A percentile compares a stretch with the other conserved stretches of the same genome.
phyloP scores from a whole-genome alignment of 2,888 invertebrate genomes.

The Diachrysia chrysitis region DNA sequence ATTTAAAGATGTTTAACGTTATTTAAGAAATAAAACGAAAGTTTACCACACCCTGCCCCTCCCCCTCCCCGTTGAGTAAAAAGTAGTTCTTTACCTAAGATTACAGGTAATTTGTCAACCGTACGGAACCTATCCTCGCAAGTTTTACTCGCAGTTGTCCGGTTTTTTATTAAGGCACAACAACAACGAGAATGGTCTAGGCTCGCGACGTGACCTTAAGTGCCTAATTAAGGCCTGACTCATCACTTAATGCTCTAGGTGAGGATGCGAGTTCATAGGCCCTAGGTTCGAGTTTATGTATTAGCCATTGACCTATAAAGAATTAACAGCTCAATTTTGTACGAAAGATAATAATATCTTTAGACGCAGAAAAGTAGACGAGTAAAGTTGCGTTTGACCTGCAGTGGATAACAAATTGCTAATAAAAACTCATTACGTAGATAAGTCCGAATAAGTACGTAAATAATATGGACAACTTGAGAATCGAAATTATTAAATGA shows the following conservation, averaged over 20 bases:
- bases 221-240: slow-evolving; percentile 40
- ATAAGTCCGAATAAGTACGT: neutral
- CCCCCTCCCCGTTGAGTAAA: no score
- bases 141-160: no score
- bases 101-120: no score
- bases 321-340: no score
- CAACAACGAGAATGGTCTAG: slow-evolving; percentile 6
- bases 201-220: slow-evolving; percentile 19
- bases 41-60: no score
- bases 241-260: slow-evolving; percentile 14
- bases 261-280: slow-evolving; percentile 8
- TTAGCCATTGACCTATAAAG: neutral
- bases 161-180: no score
- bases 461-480: neutral
- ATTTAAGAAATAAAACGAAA: no score
- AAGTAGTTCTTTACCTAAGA: no score
- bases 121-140: no score
- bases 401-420: neutral
- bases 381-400: neutral
- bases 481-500: slow-evolving; percentile 10
- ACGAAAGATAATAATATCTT: no score
- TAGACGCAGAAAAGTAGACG: no score
- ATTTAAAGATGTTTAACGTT: no score
- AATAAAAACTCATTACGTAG: slow-evolving; percentile 3
- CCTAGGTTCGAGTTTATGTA: neutral